These are phyloP conservation scores for Aricia agestis DNA, from an alignment of 1,140 invertebrate genomes.

Conservation along the genomic window DNA sequence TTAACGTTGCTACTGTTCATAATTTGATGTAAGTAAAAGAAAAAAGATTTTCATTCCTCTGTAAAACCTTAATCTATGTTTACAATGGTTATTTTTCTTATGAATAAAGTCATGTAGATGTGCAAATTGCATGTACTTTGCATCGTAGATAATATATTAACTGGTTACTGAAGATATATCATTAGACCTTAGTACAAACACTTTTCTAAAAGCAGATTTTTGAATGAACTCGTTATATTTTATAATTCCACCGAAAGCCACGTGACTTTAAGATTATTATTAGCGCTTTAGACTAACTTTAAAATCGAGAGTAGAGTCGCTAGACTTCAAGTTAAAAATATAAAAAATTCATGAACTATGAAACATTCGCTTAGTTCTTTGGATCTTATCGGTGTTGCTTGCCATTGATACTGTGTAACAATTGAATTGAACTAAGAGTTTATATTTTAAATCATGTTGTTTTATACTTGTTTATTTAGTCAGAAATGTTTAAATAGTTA, in stretches of 20 bases:
- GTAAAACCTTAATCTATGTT: background rate
- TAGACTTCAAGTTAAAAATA: constrained; percentile 63
- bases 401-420: constrained; percentile 18
- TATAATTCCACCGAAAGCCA: background rate
- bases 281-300: constrained; percentile 19
- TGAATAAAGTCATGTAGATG: background rate
- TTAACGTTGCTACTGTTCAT: background rate
- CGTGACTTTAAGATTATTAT: background rate
- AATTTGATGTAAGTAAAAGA: background rate
- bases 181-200: constrained; percentile 3
- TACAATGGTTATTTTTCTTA: background rate
- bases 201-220: constrained; percentile 1
- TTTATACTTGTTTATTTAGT: constrained; percentile 66
- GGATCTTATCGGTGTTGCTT: constrained; percentile 59
- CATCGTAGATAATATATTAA: background rate
- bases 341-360: constrained; percentile 45
- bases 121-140: background rate
- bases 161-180: background rate
- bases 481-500: constrained; percentile 68
- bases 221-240: background rate
- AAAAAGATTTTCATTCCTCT: background rate
- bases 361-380: constrained; percentile 62
- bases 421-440: constrained; percentile 11
- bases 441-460: constrained; percentile 52
- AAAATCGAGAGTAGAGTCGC: constrained; percentile 56